These are phyloP conservation scores for Drosophila dives DNA, from an alignment of 2,888 invertebrate species.

Conservation along the genomic window DNA sequence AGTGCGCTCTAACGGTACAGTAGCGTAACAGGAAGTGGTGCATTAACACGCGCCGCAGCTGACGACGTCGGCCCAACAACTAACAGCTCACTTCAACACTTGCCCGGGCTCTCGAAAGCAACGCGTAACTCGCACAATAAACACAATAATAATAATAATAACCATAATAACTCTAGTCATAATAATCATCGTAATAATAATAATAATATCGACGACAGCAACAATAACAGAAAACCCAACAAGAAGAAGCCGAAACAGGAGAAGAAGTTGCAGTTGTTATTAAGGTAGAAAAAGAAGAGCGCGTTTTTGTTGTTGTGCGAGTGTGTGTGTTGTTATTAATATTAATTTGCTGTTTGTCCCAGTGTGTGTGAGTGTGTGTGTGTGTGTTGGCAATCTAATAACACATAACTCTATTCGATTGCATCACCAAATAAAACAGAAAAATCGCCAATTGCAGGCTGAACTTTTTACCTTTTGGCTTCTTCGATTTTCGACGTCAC, in stretches of 20 bases:
- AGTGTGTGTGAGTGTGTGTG: slow-evolving; percentile 8
- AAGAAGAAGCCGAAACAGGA: not conserved
- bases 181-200: not conserved
- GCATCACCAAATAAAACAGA: slow-evolving; percentile 61
- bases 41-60: slow-evolving; percentile 81
- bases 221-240: slow-evolving; percentile 11
- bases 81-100: slow-evolving; percentile 37
- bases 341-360: not conserved
- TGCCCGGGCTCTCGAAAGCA: slow-evolving; percentile 47
- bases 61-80: slow-evolving; percentile 45
- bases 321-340: slow-evolving; percentile 5
- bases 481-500: slow-evolving; percentile 46
- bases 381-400: slow-evolving; percentile 18
- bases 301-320: slow-evolving; percentile 12
- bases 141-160: slow-evolving; percentile 23
- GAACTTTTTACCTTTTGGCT: slow-evolving; percentile 35
- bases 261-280: slow-evolving; percentile 18
- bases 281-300: slow-evolving; percentile 16
- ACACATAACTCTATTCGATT: slow-evolving; percentile 47
- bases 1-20: slow-evolving; percentile 69
- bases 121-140: slow-evolving; percentile 51
- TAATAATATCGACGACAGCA: slow-evolving; percentile 3
- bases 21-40: slow-evolving; percentile 81
- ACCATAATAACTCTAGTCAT: slow-evolving; percentile 16
- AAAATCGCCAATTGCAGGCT: slow-evolving; percentile 26